Conservation (phyloP, 2,113 vertebrate genomes). For the Rhinichthys klamathensis region DNA sequence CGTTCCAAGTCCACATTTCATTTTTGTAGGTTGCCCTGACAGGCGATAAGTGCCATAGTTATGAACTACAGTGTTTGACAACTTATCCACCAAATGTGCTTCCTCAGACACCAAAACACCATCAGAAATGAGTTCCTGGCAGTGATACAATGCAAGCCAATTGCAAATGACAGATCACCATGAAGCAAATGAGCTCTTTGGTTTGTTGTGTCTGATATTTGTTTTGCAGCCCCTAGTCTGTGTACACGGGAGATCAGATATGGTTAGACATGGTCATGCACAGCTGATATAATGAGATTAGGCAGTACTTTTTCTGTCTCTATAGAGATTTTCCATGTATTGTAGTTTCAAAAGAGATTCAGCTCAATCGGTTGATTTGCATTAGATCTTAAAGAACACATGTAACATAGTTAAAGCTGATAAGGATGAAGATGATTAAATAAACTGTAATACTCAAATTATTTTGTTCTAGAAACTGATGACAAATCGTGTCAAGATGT, state of each 20-base stretch:
- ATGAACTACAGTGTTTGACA: conserved; percentile 4
- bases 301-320: conserved; percentile 60
- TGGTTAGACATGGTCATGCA: conserved; percentile 63
- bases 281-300: conserved; percentile 67
- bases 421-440: conserved; percentile 1
- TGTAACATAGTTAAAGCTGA: not conserved
- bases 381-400: not conserved
- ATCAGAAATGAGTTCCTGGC: not conserved
- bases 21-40: conserved; percentile 30
- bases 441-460: not conserved
- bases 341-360: conserved; percentile 5
- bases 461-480: not conserved
- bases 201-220: conserved; percentile 53
- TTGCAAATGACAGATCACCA: conserved; percentile 20
- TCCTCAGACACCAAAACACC: not conserved
- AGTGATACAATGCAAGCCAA: not conserved
- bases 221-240: conserved; percentile 62
- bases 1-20: conserved; percentile 13
- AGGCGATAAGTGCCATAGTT: conserved; percentile 20
- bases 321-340: conserved; percentile 50
- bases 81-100: not conserved
- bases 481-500: not conserved
- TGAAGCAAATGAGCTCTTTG: conserved; percentile 52
- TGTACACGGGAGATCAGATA: conserved; percentile 64
- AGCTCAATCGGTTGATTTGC: not conserved